A percentile compares a stretch with the other conserved stretches of the same genome.
Conservation (phyloP, 2,888 invertebrate species). For the Chaetogeoica ovagalla region DNA sequence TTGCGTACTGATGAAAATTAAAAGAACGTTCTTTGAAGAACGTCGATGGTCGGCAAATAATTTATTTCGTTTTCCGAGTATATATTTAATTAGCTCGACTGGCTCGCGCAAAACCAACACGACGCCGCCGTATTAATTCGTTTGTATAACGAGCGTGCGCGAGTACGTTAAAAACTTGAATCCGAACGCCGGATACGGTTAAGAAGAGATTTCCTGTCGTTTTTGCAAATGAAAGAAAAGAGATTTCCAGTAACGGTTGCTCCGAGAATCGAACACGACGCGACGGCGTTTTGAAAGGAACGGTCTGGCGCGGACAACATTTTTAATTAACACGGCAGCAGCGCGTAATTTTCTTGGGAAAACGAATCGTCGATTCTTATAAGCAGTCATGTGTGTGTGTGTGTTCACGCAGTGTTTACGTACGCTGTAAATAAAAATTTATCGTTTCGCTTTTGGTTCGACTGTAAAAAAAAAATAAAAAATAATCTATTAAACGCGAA, state of each 20-base stretch:
- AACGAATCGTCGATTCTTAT: conserved; percentile 7
- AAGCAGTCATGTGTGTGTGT: conserved; percentile 4
- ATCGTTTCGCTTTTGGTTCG: conserved; percentile 43
- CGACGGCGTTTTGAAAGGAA: conserved; percentile 33
- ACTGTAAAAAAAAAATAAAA: conserved; percentile 28
- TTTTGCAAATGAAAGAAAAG: too few species aligned
- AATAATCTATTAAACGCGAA: conserved; percentile 31
- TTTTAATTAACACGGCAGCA: conserved; percentile 37
- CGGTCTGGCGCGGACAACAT: conserved; percentile 16
- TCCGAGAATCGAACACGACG: conserved; percentile 33
- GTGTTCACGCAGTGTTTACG: too few species aligned
- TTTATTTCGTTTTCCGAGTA: conserved; percentile 6
- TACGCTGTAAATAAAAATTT: conserved; percentile 32
- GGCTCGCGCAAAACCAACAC: conserved; percentile 18
- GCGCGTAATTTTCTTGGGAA: conserved; percentile 19
- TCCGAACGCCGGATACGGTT: too few species aligned
- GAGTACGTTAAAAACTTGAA: too few species aligned
- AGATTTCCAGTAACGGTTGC: too few species aligned
- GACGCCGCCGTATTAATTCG: conserved; percentile 25
- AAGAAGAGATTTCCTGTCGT: too few species aligned
- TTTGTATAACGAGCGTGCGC: not conserved
- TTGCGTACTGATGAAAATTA: not conserved
- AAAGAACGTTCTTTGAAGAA: conserved; percentile 16
- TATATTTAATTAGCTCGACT: not conserved
- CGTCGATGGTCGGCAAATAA: not conserved